These are phyloP conservation scores for Solen grandis DNA, from an alignment of 1,140 invertebrate genomes.

Conservation along the genomic window DNA sequence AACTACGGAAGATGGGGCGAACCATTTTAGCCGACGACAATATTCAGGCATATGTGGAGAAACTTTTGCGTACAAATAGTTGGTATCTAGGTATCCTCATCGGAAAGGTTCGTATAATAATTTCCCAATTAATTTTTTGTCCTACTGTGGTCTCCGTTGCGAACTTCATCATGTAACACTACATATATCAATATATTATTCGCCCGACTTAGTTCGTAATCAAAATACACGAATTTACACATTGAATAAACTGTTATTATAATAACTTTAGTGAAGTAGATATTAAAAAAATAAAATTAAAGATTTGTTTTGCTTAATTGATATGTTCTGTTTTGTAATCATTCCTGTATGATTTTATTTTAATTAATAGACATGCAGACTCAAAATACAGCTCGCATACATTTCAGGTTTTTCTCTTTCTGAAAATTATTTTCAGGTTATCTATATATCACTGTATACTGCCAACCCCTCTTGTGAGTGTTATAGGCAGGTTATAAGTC, in stretches of 20 bases:
- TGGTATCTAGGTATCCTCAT: slow-evolving; percentile 73
- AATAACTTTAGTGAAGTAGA: background rate
- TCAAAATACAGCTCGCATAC: too few relatives aligned
- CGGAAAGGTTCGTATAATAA: slow-evolving; percentile 66
- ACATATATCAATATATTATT: slow-evolving; percentile 5
- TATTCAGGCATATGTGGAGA: slow-evolving; percentile 67
- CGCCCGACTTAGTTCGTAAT: background rate
- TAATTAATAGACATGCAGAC: too few relatives aligned
- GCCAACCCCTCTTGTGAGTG: too few relatives aligned
- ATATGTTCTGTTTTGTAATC: too few relatives aligned
- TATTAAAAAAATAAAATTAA: too few relatives aligned
- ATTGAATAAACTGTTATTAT: background rate
- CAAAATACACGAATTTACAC: background rate
- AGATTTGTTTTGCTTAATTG: too few relatives aligned
- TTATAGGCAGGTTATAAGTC: too few relatives aligned
- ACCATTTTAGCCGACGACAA: slow-evolving; percentile 71
- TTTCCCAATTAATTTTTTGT: background rate
- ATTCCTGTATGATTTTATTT: too few relatives aligned
- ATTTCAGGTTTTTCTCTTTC: too few relatives aligned
- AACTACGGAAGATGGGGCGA: slow-evolving; percentile 75
- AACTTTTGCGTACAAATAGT: slow-evolving; percentile 60
- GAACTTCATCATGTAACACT: background rate
- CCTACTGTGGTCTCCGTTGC: background rate
- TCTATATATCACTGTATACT: too few relatives aligned
- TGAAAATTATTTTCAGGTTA: too few relatives aligned